Evolutionary conservation across 1,140 invertebrate genomes (phyloP).

Genomic region (Myzus persicae): DNA sequence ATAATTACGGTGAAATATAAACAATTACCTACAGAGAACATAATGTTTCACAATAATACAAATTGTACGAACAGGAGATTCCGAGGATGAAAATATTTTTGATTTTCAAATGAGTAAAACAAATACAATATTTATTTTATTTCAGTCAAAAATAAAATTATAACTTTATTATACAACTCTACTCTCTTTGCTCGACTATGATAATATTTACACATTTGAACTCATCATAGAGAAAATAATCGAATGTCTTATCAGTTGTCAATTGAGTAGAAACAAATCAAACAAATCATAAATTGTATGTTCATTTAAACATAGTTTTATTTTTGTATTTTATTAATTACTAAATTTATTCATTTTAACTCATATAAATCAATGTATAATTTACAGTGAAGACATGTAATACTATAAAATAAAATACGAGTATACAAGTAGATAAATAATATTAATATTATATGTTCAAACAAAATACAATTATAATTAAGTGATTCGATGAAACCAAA

Average conservation of each 20-base stretch:
- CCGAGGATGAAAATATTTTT: not conserved
- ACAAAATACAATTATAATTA: not conserved
- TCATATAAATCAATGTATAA: not conserved
- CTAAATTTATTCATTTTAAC: not conserved
- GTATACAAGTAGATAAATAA: not conserved
- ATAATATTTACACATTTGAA: not conserved
- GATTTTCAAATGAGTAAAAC: not conserved
- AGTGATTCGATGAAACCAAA: not conserved
- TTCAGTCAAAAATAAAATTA: not conserved
- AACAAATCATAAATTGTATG: not conserved
- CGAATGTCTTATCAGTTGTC: not conserved
- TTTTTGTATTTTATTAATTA: not conserved
- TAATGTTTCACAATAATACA: slow-evolving; percentile 1
- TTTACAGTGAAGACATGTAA: not conserved
- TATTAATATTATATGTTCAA: not conserved
- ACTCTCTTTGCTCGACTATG: not conserved
- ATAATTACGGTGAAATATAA: slow-evolving; percentile 44
- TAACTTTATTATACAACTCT: not conserved
- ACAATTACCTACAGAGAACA: not conserved
- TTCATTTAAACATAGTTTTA: no score
- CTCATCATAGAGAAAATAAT: not conserved
- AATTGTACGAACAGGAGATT: not conserved
- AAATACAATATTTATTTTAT: not conserved
- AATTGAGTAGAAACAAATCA: not conserved
- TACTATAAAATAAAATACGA: not conserved